Base-by-base conservation (phyloP, 1,140 invertebrate species). In the Drosophila pandora region DNA sequence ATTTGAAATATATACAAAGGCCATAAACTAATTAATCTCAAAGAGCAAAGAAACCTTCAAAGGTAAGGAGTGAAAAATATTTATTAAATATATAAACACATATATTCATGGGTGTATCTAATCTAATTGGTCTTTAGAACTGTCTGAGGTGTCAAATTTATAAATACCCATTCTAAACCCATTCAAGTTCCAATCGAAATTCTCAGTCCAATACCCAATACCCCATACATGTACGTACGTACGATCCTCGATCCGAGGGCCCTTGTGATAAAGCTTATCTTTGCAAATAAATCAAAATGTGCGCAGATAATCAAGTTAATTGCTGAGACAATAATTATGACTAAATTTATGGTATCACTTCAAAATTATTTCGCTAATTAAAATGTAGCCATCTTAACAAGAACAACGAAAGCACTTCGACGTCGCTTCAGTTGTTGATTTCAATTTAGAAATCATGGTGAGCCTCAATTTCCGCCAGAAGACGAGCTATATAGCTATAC, bases 281-380 rank as follows among this genome's bases (percentile, higher is more conserved):
- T 23, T 30, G 64, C 64, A 82, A 82, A 87, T 87, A 85, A 87
- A 85, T 85, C 82, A 75, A 71, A 87, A 78, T 71, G 63, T 71
- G 62, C 48, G 59, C 39, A 85, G 82, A 85, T 85, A 78, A 85
- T 85, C 78, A 78, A 87, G 72, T 82, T 85, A 85, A 85, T 85
- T 85, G 82, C 64, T 87, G 43, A 78, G 83, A 87, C 82, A 87
- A 85, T 85, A 85, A 85, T 85, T 87, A 85, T 85, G 82, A 82
- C 82, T 79, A 85, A 88, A 87, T 85, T 87, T 85, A 85, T 85
- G 87, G 57, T 87, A 80, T 87, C 82, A 85, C 82, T 85, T 85
- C 56, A 87, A 53, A 85, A 85, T 87, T 88, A 87, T 85, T 85
- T 85, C 78, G 78, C 74, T 85, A 85, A 85, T 85, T 85, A 87